phyloP scores from a whole-genome alignment of 2,113 vertebrate genomes.

The Lophochroa leadbeateri region DNA sequence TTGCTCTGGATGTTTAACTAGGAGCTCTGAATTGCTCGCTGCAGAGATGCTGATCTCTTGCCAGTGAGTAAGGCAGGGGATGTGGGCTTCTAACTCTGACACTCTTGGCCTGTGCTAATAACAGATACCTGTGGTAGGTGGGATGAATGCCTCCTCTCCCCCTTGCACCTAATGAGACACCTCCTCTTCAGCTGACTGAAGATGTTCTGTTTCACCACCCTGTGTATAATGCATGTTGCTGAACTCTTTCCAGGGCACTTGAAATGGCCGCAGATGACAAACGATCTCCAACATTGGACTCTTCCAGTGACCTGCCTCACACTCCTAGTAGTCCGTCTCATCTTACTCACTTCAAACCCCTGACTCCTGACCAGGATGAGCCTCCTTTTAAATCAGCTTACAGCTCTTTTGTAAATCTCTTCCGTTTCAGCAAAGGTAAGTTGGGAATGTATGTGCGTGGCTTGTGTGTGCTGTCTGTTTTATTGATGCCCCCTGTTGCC shows the following conservation, averaged over 20 bases:
- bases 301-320: constrained; percentile 79
- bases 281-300: constrained; percentile 82
- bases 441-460: background rate
- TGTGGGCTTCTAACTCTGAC: background rate
- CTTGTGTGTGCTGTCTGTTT: background rate
- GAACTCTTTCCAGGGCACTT: constrained; percentile 70
- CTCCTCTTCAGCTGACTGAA: background rate
- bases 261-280: constrained; percentile 95
- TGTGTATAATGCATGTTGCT: background rate
- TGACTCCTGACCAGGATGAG: constrained; percentile 96
- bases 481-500: background rate
- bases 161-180: background rate
- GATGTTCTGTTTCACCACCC: background rate
- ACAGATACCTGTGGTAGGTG: background rate
- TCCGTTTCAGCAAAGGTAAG: constrained; percentile 95
- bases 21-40: background rate
- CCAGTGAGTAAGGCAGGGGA: background rate
- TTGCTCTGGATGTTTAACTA: background rate
- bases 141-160: background rate
- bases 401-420: constrained; percentile 97
- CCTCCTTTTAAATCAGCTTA: constrained; percentile 95
- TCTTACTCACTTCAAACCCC: constrained; percentile 96
- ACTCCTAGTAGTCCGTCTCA: constrained; percentile 90
- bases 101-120: background rate
- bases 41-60: background rate